Base-by-base conservation (phyloP, 2,888 invertebrate species). In the Nycteola revayana region DNA sequence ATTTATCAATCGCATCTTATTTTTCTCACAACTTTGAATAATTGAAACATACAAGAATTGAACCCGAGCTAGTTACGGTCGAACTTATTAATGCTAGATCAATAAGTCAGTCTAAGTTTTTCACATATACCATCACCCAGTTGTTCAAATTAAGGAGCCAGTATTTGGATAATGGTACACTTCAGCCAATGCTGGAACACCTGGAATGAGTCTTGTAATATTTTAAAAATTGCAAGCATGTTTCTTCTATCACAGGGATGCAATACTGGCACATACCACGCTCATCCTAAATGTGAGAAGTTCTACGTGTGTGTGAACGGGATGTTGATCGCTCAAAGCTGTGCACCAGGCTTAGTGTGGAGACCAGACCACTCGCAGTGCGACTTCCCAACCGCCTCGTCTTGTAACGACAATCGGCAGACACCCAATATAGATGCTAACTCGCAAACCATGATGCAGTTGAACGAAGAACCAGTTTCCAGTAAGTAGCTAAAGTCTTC, bases 281-380 rank as follows among this genome's bases (percentile, higher is more conserved):
- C 93, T 0, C 94, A 94, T 59, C 91, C 92, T 0, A 90, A 92
- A 29, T 96, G 96, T 60, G 92, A 91, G 33, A 91, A 91, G 57
- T 96, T 94, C 75, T 93, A 93, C 60, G 91, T 96, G 9, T 96
- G 96, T 66, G 93, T 94, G 6, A 94, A 95, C 70, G 92, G 92
- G 0, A 76, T 90, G n/a, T 76, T 94, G 30, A 89, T 94, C 1
- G 77, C 91, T 0, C 94, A 93, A 59, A 90, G 90, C 34, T 96
- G 96, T 62, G 94, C 94, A 0, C 92, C 94, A 0, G 94, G 95
- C 1, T 87, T 96, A 1, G 92, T 93, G 41, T 96, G 95, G 93
- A 92, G 92, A 53, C 85, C 89, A 4, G 87, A 92, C 3, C 81
- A 84, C 3, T 89, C 90, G 7, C 92, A 92, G 58, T 96, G 96